A percentile compares a stretch with the other conserved stretches of the same genome.
Evolutionary conservation across 2,113 vertebrate genomes (phyloP).

Genomic region (Isurus oxyrinchus): DNA sequence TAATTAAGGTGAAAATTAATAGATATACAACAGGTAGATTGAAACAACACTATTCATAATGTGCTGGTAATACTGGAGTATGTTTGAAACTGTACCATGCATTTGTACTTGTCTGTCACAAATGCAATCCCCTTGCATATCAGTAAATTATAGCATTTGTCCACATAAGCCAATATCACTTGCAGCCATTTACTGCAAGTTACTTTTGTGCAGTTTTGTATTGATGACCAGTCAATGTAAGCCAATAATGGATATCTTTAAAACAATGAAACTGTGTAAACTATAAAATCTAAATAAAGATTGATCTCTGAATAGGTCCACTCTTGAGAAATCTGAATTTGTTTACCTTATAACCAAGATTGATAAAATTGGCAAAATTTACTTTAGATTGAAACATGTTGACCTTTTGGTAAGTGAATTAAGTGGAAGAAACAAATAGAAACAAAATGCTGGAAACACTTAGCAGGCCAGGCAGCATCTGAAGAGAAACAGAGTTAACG

Average conservation of each 20-base stretch:
- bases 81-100: background rate
- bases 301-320: slow-evolving; percentile 14
- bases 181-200: slow-evolving; percentile 5
- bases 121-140: background rate
- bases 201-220: slow-evolving; percentile 28
- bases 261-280: slow-evolving; percentile 12
- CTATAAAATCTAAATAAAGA: slow-evolving; percentile 33
- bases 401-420: background rate
- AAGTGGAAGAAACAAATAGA: background rate
- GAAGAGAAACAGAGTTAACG: background rate
- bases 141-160: slow-evolving; percentile 6
- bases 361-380: background rate
- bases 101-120: background rate
- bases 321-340: background rate
- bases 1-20: slow-evolving; percentile 30
- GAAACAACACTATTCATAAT: background rate
- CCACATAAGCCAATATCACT: background rate
- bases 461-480: background rate
- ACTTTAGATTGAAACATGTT: background rate
- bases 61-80: background rate
- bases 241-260: slow-evolving; percentile 32
- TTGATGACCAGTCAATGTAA: slow-evolving; percentile 13
- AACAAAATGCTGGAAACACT: background rate
- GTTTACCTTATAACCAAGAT: background rate
- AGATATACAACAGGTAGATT: background rate